Evolutionary conservation across 2,113 vertebrate species (phyloP).

Genomic region (rat (Rattus norvegicus)): GRCr8 NC_086037.1:11410001-11410500

Average conservation of each 20-base stretch:
- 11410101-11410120: not conserved
- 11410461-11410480: not conserved
- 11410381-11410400: not conserved
- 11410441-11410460: not conserved
- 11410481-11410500: not conserved
- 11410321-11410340: not conserved
- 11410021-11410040: conserved; percentile 21
- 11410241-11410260: not conserved
- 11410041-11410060: conserved; percentile 37
- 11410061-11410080: not conserved
- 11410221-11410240: not conserved
- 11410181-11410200: not conserved
- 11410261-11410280: not conserved
- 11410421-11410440: conserved; percentile 9
- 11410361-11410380: not conserved
- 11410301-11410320: not conserved
- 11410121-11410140: not conserved
- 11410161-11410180: not conserved
- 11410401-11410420: not conserved
- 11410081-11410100: not conserved
- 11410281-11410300: not conserved
- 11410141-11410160: not conserved
- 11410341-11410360: not conserved
- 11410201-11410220: not conserved
- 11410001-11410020: conserved; percentile 2